Percentiles rank a stretch among this genome's conserved stretches.
Conservation (phyloP, 2,113 vertebrate genomes). For the Oenanthe melanoleuca region DNA sequence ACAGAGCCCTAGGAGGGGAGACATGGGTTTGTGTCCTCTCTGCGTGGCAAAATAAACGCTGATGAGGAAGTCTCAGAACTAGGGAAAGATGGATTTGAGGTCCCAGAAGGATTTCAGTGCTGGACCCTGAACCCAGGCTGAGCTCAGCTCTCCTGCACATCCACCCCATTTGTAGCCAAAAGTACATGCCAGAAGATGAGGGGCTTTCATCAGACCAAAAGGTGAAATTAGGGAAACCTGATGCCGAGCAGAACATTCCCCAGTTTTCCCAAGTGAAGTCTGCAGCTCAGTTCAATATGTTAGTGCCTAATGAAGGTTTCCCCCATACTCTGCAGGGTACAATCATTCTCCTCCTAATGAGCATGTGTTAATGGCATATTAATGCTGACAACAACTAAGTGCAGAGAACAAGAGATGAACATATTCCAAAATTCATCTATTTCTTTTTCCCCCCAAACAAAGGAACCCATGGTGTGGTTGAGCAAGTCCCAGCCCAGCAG, state of each 20-base stretch:
- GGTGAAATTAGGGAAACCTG: neutral
- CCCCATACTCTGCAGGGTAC: constrained; percentile 54
- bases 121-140: neutral
- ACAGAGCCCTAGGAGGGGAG: neutral
- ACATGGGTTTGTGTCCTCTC: neutral
- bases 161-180: neutral
- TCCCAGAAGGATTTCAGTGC: neutral
- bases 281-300: constrained; percentile 47
- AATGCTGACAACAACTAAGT: constrained; percentile 56
- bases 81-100: neutral
- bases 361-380: constrained; percentile 53
- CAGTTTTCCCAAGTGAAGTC: constrained; percentile 31
- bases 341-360: constrained; percentile 50
- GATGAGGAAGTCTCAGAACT: neutral
- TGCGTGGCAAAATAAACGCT: neutral
- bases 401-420: constrained; percentile 20
- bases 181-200: neutral
- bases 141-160: rapidly evolving
- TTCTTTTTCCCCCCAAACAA: neutral
- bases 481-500: neutral
- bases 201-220: neutral
- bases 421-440: neutral
- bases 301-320: constrained; percentile 56
- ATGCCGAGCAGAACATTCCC: neutral
- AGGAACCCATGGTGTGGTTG: neutral